Base-by-base conservation (phyloP, 2,113 vertebrate genomes). In the Himantopus leucocephalus region DNA sequence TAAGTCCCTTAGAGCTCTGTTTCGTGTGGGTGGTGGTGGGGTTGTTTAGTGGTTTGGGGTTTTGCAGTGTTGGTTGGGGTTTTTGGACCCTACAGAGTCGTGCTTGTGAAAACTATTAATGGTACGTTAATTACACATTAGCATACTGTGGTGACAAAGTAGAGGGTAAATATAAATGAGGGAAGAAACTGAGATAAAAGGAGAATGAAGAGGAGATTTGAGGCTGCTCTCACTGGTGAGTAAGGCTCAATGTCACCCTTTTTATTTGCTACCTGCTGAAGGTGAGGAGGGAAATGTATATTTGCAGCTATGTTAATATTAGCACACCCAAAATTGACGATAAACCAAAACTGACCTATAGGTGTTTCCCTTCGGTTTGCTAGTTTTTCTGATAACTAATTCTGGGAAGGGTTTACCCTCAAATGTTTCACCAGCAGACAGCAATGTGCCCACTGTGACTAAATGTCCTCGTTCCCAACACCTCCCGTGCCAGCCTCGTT, bases 231-330 rank as follows among this genome's bases (percentile, higher is more conserved):
- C 67, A 3, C 35, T 27, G 53, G 64, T 76, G 83, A 94, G 85
- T 85, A 92, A 68, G 59, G 48, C 70, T 93, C 67, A 71, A 9
- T 82, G 86, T 92, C 82, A 92, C 60, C 62, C 19, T 14, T 48
- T 6, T 48, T 29, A 5, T 89, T 94, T 63, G 55, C 72, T 77
- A 14, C 67, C 35, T 66, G 48, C 72, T 27, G 55, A 30, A 48
- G 76, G n/a, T 0, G 4, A 52, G 34, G 17, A 70, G 53, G 67
- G 58, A 76, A 56, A 14, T 19, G 66, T 11, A 3, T 18, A 14
- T 48, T 77, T 56, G 62, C 19, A 18, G 58, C 92, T 87, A 10
- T 80, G 91, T 64, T 90, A 93, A 63, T 89, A 91, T 89, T 92
- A 74, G 41, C 48, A 55, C 67, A 9, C 55, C 8, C 27, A 30